Evolutionary conservation across 2,113 vertebrate species (phyloP), one percentile per base, ranked within the genome.

Genomic region (Entomyzon cyanotis): DNA sequence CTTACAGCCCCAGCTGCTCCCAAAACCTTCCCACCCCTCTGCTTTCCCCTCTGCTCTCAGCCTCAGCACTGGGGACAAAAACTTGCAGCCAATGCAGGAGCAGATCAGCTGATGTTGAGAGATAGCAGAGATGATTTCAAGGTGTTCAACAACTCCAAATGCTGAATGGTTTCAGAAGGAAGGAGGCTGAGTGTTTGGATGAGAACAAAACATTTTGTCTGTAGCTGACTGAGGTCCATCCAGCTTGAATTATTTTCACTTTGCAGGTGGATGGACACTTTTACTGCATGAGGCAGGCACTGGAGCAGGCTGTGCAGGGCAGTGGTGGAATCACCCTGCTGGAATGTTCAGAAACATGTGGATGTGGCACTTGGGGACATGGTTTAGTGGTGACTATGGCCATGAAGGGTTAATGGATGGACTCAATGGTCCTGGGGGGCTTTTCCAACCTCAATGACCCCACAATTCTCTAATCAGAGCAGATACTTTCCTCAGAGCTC

Each of bases 1-100:
- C 55, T 21, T 1, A 7, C 46, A 55, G 59, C 35, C 46, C 49
- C 60, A 47, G 64, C 77, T 27, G 8, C 3, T 44, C 52, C 77
- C 81, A 24, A 70, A 77, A 17, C 64, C 44, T 78, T 42, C 64
- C 28, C 44, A 27, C 22, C 52, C 59, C 76, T 62, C 55, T 27
- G n/a, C 59, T 52, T 12, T 59, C 58, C 18, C 31, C 67, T 53
- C 22, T 67, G 52, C 76, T 62, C 56, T 59, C 33, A 60, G 5
- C 33, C 58, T 62, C 15, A n/a, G 49, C 39, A 25, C 25, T 2
- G 14, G 39, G 73, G 21, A 67, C 19, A 41, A 42, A 35, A 71
- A 0, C 5, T 50, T 31, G n/a, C 78, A 78, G 47, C 7, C 4
- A 37, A 3, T 9, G 47, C 0, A 14, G 4, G 55, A 37, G 52